Percentiles rank a stretch among this genome's conserved stretches.
These are phyloP conservation scores for Labeo rohita DNA, from an alignment of 2,113 vertebrate species.

Conservation along the genomic window DNA sequence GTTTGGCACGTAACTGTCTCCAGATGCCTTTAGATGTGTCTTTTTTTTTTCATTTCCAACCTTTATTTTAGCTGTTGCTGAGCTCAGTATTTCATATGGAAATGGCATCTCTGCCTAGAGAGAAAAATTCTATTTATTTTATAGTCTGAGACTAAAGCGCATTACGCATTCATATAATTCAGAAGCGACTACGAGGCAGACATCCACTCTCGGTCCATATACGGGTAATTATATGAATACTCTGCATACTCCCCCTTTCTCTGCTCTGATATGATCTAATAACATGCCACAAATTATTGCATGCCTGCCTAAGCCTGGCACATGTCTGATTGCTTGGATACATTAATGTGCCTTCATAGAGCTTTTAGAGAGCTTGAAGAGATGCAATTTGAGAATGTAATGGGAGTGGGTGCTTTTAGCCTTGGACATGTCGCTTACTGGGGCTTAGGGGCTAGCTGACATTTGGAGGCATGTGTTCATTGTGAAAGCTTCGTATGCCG, in stretches of 20 bases:
- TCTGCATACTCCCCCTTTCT: constrained; percentile 54
- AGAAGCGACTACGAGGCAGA: constrained; percentile 40
- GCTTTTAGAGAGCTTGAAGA: constrained; percentile 69
- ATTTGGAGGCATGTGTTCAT: constrained; percentile 64
- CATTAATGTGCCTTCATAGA: constrained; percentile 69
- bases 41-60: constrained; percentile 29
- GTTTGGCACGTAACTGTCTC: neutral
- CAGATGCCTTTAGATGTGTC: neutral
- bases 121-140: constrained; percentile 49
- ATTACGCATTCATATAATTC: constrained; percentile 59
- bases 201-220: constrained; percentile 47
- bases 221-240: constrained; percentile 63
- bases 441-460: constrained; percentile 72
- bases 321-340: constrained; percentile 60
- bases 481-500: constrained; percentile 34
- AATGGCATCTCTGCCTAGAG: constrained; percentile 32
- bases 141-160: constrained; percentile 34
- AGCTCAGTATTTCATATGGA: constrained; percentile 43
- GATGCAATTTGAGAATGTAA: constrained; percentile 75
- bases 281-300: constrained; percentile 64
- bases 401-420: constrained; percentile 61
- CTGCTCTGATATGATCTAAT: constrained; percentile 65
- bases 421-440: constrained; percentile 65
- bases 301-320: constrained; percentile 58
- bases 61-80: constrained; percentile 28